A percentile compares a stretch with the other conserved stretches of the same genome.
Conservation (phyloP, 1,140 invertebrate species). For the Euwallacea fornicatus region DNA sequence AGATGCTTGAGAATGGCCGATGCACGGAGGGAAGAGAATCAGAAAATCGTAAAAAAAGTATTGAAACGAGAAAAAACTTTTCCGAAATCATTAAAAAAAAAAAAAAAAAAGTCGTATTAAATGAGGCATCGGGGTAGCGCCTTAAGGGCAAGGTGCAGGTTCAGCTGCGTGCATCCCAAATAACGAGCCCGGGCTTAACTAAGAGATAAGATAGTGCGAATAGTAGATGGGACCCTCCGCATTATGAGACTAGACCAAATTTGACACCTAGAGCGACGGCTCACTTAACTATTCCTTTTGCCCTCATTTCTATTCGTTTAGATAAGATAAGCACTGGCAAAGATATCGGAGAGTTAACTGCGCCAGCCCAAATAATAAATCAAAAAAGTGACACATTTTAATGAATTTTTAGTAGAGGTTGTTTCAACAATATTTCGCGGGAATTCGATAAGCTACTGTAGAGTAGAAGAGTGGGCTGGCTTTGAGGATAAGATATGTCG, state of each 20-base stretch:
- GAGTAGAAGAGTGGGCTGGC: not conserved
- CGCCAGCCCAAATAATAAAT: not conserved
- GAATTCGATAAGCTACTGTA: constrained; percentile 10
- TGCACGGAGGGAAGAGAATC: constrained; percentile 9
- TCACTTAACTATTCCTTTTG: constrained; percentile 9
- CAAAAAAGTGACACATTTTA: not conserved
- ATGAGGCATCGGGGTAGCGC: not conserved
- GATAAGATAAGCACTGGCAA: not conserved
- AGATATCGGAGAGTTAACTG: not conserved
- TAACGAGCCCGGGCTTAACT: constrained; percentile 25
- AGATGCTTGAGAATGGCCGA: constrained; percentile 39
- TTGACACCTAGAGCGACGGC: constrained; percentile 20
- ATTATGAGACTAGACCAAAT: constrained; percentile 11
- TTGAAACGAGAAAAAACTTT: not conserved
- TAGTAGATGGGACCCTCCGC: constrained; percentile 19
- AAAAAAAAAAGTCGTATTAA: not conserved
- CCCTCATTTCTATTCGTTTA: not conserved
- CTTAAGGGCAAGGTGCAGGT: constrained; percentile 24
- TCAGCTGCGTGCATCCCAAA: constrained; percentile 23
- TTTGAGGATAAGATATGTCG: constrained; percentile 4
- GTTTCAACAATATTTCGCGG: constrained; percentile 5
- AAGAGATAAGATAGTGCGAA: constrained; percentile 36
- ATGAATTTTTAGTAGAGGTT: not conserved
- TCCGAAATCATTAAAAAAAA: not conserved
- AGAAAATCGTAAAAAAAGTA: not conserved